Base-by-base conservation (phyloP, 2,797 vertebrate species). In the Anableps anableps region DNA sequence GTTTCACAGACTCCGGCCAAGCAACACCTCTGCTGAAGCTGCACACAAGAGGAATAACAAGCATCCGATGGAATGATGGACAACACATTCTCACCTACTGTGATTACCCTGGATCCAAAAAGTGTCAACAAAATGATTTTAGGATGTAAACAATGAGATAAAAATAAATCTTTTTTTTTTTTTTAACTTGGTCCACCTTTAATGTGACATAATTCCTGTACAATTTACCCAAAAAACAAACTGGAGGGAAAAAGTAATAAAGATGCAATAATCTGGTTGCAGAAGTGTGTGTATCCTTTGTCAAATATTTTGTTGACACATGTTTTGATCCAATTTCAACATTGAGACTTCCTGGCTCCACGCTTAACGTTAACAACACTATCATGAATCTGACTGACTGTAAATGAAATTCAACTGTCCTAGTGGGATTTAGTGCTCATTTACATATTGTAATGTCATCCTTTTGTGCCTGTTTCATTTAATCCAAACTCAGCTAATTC, bases 1-100 rank as follows among this genome's bases (percentile, higher is more conserved):
- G 53, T 73, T 85, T 80, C 88, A 68, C 83, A 80, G 86, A 87
- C 34, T 83, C 88, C 83, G 88, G 83, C 6, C 72, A 84, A 89
- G 89, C 68, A 38, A 83, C 80, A 83, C 81, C 83, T 89, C 81
- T 31, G 75, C 93, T 89, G 82, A 87, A 85, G 76, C 74, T 88
- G 72, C 90, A 84, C 5, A 86, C 47, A 77, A 48, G 70, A 66
- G 17, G 29, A 55, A 71, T 64, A 84, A 74, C 86, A 91, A 43
- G 73, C 41, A 72, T 80, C 79, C 45, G 71, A 80, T 79, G 74
- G 41, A 83, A 77, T 85, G 45, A 80, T 16, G 5, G 26, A 41
- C 51, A 73, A 47, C 45, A 34, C 21, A 48, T 1, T 48, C 8
- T 48, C 16, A 48, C 17, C 47, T 48, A 19, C 47, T 48, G 16